Evolutionary conservation across 2,888 invertebrate species (phyloP), one percentile per base, ranked within the genome.

Genomic region (Anthophora plumipes): DNA sequence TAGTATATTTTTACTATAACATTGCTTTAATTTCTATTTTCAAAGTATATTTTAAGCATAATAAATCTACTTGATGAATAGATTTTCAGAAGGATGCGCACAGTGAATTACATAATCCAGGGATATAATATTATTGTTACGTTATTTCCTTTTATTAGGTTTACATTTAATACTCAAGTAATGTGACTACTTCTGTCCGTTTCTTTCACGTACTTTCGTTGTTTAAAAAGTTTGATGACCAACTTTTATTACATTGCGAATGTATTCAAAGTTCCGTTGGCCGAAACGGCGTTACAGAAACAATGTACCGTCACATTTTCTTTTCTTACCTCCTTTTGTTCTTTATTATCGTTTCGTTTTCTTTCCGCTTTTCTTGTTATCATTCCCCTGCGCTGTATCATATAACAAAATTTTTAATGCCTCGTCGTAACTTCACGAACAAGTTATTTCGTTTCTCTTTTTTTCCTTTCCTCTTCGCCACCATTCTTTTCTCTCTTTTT

Each of bases 231-330:
- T 70, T 75, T 61, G 37, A 43, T 70, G 20, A 54, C 60, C 60
- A 75, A 74, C 59, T 75, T 75, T 75, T 75, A 75, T 75, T 61
- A 70, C 54, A 25, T 46, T 5, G 22, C 50, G 50, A 60, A 69
- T 41, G n/a, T 41, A n/a, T 50, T 60, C 17, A n/a, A 52, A 75
- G 52, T 60, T 75, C 12, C 20, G 22, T 41, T 1, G 31, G 14
- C 17, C 69, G 52, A 75, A 41, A 59, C 57, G 20, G 12, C 43
- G 37, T 46, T 22, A 39, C 37, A 54, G 69, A 69, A 69, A 69
- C 69, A 59, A 69, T 48, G 69, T 46, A 46, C 67, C 60, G 17
- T 70, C 39, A 11, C 37, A 39, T 61, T 61, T 59, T 50, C 74
- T 50, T 68, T 8, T 60, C 17, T 46, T n/a, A n/a, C 43, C 12